Evolutionary conservation across 2,888 invertebrate genomes (phyloP).

Genomic region (Orthonychiurus folsomi): DNA sequence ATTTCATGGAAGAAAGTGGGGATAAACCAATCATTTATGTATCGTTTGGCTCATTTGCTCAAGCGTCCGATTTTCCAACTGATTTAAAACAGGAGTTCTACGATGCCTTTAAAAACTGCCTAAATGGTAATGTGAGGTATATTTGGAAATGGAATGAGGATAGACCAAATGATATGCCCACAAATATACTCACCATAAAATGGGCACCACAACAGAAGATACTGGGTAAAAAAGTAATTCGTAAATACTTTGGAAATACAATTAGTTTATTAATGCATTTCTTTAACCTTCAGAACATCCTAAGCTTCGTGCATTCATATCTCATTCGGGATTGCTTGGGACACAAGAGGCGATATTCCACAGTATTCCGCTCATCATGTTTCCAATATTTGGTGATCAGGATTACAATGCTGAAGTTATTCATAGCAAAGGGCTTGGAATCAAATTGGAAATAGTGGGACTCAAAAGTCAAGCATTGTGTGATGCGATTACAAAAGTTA

Average conservation of each 20-base stretch:
- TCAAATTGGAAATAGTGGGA: background rate
- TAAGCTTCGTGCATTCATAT: slow-evolving; percentile 29
- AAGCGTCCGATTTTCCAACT: too few relatives aligned
- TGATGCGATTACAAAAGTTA: slow-evolving; percentile 1
- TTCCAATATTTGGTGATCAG: background rate
- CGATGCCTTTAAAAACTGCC: background rate
- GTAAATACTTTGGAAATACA: too few relatives aligned
- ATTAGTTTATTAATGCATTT: too few relatives aligned
- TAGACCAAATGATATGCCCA: background rate
- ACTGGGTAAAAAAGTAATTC: too few relatives aligned
- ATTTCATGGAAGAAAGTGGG: too few relatives aligned
- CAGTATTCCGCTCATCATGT: background rate
- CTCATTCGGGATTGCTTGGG: background rate
- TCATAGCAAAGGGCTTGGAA: background rate
- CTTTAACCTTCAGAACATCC: too few relatives aligned
- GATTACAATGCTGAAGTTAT: background rate
- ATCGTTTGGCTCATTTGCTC: slow-evolving; percentile 1
- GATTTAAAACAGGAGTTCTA: background rate
- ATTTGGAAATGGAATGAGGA: background rate
- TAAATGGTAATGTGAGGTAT: background rate
- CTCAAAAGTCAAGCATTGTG: background rate
- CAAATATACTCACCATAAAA: background rate
- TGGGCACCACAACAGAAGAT: background rate
- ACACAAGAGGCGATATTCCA: background rate
- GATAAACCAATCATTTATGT: background rate